Conservation (phyloP, 2,797 vertebrate genomes). For the Rhynchonycteris naso region DNA sequence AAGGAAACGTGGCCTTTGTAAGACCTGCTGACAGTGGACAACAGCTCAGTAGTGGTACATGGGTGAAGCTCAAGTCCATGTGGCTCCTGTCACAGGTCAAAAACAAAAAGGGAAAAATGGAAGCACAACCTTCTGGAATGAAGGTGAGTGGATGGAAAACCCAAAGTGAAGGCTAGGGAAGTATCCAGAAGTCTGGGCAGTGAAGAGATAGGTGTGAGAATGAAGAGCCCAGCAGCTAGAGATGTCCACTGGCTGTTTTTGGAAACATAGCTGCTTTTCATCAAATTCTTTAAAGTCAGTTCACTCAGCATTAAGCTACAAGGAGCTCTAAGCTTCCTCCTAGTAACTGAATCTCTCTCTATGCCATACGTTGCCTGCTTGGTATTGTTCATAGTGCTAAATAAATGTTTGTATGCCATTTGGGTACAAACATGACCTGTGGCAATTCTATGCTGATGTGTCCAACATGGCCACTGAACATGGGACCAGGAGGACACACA, state of each 20-base stretch:
- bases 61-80: not conserved
- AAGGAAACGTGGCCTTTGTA: not conserved
- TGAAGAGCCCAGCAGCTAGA: not conserved
- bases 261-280: not conserved
- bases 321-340: not conserved
- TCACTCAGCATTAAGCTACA: not conserved
- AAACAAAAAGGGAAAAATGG: not conserved
- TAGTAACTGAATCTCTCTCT: not conserved
- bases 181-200: not conserved
- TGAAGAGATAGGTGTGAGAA: not conserved
- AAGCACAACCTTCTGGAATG: not conserved
- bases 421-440: not conserved
- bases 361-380: rapidly evolving
- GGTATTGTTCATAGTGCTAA: not conserved
- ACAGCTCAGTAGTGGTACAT: not conserved
- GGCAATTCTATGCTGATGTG: not conserved
- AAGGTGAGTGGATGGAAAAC: not conserved
- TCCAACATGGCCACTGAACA: not conserved
- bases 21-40: not conserved
- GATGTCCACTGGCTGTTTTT: not conserved
- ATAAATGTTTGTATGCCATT: not conserved
- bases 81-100: not conserved
- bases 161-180: not conserved
- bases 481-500: not conserved
- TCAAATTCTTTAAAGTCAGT: not conserved